These are phyloP conservation scores for Lottia gigantea DNA, from an alignment of 2,888 invertebrate genomes.

Conservation along the genomic window DNA sequence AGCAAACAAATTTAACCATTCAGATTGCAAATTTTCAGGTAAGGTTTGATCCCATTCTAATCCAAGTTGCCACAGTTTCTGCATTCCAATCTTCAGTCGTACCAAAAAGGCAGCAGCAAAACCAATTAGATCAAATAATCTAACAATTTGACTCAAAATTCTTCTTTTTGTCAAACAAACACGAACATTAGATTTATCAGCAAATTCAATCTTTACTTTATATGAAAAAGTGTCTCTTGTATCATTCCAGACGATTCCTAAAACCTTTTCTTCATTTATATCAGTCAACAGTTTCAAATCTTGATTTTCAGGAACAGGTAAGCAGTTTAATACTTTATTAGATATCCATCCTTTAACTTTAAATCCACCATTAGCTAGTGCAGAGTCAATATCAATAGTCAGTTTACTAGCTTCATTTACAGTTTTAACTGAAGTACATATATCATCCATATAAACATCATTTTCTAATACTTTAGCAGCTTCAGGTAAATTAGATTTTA, in stretches of 20 bases:
- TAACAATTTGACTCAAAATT: background rate
- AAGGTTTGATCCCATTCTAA: background rate
- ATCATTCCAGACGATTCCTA: background rate
- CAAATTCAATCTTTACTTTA: background rate
- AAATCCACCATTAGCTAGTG: background rate
- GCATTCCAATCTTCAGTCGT: background rate
- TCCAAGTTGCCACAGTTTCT: background rate
- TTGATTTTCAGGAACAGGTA: background rate
- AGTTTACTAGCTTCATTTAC: background rate
- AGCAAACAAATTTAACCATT: background rate
- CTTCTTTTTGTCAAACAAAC: background rate
- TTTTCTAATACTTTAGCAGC: background rate
- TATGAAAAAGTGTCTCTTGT: background rate
- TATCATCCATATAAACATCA: background rate
- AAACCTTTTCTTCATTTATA: background rate
- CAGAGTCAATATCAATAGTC: background rate
- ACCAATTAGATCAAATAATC: background rate
- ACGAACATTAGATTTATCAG: background rate
- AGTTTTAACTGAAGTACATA: background rate
- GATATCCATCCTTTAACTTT: background rate
- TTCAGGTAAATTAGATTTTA: too few relatives aligned
- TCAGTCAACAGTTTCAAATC: background rate
- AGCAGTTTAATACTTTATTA: background rate
- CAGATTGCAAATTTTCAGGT: background rate
- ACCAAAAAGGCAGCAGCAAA: slow-evolving; percentile 4